Evolutionary conservation across 92 coral and sea anemone species (phyloP), one percentile per base, ranked within the genome.

Genomic region (Desmophyllum pertusum): DNA sequence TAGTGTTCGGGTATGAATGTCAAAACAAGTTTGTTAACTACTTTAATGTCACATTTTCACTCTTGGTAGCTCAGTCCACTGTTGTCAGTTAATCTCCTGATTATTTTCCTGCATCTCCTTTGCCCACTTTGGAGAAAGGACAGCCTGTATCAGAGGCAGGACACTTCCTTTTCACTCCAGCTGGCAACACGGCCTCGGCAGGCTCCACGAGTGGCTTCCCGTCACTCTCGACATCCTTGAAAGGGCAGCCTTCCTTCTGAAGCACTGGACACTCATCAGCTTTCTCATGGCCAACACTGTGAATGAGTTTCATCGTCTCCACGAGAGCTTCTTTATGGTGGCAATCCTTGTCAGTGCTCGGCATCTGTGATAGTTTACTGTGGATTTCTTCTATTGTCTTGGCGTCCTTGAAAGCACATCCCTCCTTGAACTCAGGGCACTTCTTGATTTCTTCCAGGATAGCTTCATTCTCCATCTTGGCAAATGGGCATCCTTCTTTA

Each of bases 381-480:
- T 92, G 78, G 50, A 91, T 91, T 78, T 93, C 98, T 45, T 93
- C 94, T 53, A 94, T 82, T 76, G 93, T 84, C 70, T 91, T 90
- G 55, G 93, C 93, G 36, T 90, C 90, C 52, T 94, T 94, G 86
- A 95, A 95, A 17, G 98, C 94, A 83, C 98, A 95, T 23, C 98
- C 98, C 31, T 94, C 95, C 76, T 93, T 92, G 79, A 95, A 95
- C 82, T 94, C 95, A 14, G 98, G 98, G 68, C 98, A 95, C 66
- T 94, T 94, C 87, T 95, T 90, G 87, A 89, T 88, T 78, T 92
- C 95, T 68, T 91, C 89, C 29, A 90, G 63, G 18, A 90, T 86
- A 23, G 69, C 90, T 70, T 94, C 92, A 39, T 92, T 90, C n/a
- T 87, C 93, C 75, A 81, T 73, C 81, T 90, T 90, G 45, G 94